Conservation (phyloP, 1,140 invertebrate species). For the Drosophila erecta region DNA sequence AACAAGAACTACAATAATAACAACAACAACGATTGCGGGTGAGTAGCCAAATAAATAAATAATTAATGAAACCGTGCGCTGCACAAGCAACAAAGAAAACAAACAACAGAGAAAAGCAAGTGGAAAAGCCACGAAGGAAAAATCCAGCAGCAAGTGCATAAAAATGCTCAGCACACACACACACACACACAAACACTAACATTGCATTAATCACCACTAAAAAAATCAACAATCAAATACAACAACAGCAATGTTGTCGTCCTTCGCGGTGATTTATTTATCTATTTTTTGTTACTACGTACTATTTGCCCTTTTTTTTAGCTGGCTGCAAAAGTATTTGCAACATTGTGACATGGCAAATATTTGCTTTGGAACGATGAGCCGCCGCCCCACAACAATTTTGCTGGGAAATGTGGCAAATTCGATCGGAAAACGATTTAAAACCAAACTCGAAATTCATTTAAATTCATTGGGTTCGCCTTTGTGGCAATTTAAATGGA, state of each 20-base stretch:
- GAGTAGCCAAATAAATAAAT: slow-evolving; percentile 75
- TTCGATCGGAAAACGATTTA: slow-evolving; percentile 2
- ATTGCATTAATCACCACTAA: slow-evolving; percentile 65
- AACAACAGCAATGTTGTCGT: slow-evolving; percentile 10
- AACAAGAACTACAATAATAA: slow-evolving; percentile 5
- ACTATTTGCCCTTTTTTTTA: not conserved
- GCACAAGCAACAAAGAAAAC: slow-evolving; percentile 48
- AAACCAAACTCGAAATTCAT: slow-evolving; percentile 4
- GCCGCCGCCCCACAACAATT: not conserved
- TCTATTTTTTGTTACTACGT: slow-evolving; percentile 5
- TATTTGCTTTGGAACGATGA: slow-evolving; percentile 11
- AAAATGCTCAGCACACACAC: slow-evolving; percentile 26
- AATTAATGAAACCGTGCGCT: slow-evolving; percentile 66
- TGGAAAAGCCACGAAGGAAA: slow-evolving; percentile 26
- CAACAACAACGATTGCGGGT: slow-evolving; percentile 45
- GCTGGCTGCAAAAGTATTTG: slow-evolving; percentile 15
- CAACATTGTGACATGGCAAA: slow-evolving; percentile 23
- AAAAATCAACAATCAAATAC: slow-evolving; percentile 42
- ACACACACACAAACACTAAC: slow-evolving; percentile 21
- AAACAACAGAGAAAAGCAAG: slow-evolving; percentile 11
- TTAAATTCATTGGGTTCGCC: not conserved
- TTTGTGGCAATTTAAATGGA: slow-evolving; percentile 7
- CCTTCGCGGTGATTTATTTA: slow-evolving; percentile 26
- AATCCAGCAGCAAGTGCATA: slow-evolving; percentile 49
- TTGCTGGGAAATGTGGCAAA: slow-evolving; percentile 5